Conservation (phyloP, 2,888 invertebrate species). For the Brassicogethes aeneus region DNA sequence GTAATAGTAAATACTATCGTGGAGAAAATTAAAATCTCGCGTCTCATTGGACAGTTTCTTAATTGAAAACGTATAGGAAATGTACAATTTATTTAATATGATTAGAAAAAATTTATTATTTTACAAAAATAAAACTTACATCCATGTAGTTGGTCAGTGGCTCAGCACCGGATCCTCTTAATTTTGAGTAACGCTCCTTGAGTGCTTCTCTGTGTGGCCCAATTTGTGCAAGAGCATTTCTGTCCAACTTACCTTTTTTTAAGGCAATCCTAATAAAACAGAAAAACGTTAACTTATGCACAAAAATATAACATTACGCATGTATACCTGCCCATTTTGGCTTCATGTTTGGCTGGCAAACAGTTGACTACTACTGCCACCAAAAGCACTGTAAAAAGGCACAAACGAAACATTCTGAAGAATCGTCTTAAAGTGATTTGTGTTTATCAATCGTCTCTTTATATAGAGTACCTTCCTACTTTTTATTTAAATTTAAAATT, state of each 20-base stretch:
- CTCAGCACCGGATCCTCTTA: not conserved
- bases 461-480: too few species aligned
- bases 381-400: not conserved
- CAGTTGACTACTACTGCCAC: not conserved
- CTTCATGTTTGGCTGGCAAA: not conserved
- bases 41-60: too few species aligned
- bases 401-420: not conserved
- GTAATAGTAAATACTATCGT: too few species aligned
- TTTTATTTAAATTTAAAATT: too few species aligned
- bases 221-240: not conserved
- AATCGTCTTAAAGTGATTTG: too few species aligned
- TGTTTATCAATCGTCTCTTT: too few species aligned
- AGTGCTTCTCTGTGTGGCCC: not conserved
- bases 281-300: not conserved
- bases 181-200: not conserved
- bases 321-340: not conserved
- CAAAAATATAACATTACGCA: not conserved
- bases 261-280: not conserved
- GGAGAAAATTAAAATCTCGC: too few species aligned
- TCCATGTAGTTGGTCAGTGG: slow-evolving; percentile 1
- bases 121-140: not conserved
- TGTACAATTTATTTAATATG: too few species aligned
- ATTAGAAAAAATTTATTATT: too few species aligned
- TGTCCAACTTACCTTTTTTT: not conserved
- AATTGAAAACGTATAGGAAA: too few species aligned